Evolutionary conservation across 2,113 vertebrate species (phyloP), one percentile per base, ranked within the genome.

Genomic region (Meriones unguiculatus): DNA sequence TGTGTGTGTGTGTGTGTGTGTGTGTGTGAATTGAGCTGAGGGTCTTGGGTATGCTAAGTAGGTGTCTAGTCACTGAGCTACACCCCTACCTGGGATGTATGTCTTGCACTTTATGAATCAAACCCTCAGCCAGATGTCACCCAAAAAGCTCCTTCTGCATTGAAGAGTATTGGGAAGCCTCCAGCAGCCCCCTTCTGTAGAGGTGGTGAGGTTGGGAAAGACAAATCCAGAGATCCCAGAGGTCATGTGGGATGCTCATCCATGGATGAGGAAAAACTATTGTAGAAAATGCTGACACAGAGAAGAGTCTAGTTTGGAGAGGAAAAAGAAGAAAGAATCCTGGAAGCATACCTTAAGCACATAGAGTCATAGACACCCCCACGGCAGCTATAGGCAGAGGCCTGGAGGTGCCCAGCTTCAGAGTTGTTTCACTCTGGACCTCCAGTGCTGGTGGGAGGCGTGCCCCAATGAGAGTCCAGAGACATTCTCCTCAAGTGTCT

Each of bases 201-300:
- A 24, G 18, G 30, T 11, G 76, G 30, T 22, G 8, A 30, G 3
- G 35, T 75, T 46, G 57, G 59, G 52, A n/a, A 50, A 52, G 28
- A 46, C 4, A 76, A 35, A 77, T 4, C 1, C 22, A 14, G 3
- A 9, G 67, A 12, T 0, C 12, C n/a, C 30, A n/a, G 32, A 12
- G 30, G n/a, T 9, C 8, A 35, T 18, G 30, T 35, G 7, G 46
- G 46, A 46, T 46, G 4, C 46, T 46, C 18, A 15, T 35, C 28
- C 22, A 57, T 12, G 22, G 14, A 7, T 17, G 25, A 57, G 50
- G 28, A 14, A 65, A 35, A 17, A 38, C 13, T 6, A 9, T 18
- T 5, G 20, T 35, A n/a, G 69, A 35, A 75, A 77, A 67, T 28
- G 50, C 57, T 41, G 59, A 3, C 1, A 24, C 59, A 25, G 46